These are phyloP conservation scores for Magallana nippona DNA, from an alignment of 2,888 invertebrate species.

Conservation along the genomic window DNA sequence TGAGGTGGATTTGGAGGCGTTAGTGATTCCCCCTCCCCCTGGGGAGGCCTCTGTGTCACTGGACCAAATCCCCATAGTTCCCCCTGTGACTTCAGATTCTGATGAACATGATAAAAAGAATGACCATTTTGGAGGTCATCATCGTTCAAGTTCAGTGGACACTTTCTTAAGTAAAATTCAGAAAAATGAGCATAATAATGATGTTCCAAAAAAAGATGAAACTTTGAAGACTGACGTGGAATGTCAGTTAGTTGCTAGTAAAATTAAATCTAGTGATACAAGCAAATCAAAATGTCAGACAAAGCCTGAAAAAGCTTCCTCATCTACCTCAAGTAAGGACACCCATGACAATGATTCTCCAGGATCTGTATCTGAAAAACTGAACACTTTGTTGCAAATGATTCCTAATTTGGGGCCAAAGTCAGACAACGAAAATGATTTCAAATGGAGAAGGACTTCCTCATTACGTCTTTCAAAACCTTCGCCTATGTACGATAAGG, in stretches of 20 bases:
- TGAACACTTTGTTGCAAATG: conserved; percentile 69
- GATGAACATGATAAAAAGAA: conserved; percentile 50
- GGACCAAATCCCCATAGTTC: conserved; percentile 68
- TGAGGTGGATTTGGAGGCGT: conserved; percentile 69
- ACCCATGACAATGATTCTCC: conserved; percentile 63
- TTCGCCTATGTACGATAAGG: not conserved
- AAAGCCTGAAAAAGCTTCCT: conserved; percentile 3
- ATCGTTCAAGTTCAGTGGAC: conserved; percentile 65
- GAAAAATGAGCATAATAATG: conserved; percentile 38
- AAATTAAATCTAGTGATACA: not conserved
- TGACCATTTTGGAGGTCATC: conserved; percentile 51
- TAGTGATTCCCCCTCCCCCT: conserved; percentile 75
- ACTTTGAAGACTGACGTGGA: conserved; percentile 25
- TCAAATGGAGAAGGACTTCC: conserved; percentile 55
- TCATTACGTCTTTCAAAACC: conserved; percentile 55
- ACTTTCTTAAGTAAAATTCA: conserved; percentile 51
- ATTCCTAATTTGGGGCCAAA: conserved; percentile 60
- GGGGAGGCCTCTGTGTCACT: conserved; percentile 57
- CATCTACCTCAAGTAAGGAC: conserved; percentile 14
- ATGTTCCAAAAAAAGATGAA: not conserved
- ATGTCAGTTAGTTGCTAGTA: not conserved
- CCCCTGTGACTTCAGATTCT: conserved; percentile 60
- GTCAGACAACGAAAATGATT: conserved; percentile 54
- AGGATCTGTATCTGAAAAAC: conserved; percentile 72
- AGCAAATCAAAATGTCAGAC: not conserved